A percentile compares a stretch with the other conserved stretches of the same genome.
These are phyloP conservation scores for Noctilio leporinus DNA, from an alignment of 2,113 vertebrate species.

Conservation along the genomic window DNA sequence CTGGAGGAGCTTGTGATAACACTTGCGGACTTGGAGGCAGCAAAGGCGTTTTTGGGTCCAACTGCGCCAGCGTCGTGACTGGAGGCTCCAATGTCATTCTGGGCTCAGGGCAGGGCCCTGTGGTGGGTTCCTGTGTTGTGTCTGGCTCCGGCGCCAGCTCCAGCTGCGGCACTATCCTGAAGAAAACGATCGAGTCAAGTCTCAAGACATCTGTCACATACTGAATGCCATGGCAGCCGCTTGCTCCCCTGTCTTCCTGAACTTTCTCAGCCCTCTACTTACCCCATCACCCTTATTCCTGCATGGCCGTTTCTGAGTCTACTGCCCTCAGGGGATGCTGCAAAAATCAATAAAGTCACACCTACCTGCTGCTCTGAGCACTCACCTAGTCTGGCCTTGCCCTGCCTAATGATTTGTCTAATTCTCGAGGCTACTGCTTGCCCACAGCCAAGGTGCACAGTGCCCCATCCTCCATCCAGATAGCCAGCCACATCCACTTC, in stretches of 20 bases:
- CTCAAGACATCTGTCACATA: conserved; percentile 58
- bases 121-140: conserved; percentile 7
- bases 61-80: conserved; percentile 46
- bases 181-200: conserved; percentile 60
- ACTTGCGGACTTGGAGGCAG: neutral
- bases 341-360: conserved; percentile 10
- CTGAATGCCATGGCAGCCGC: neutral
- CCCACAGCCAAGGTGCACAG: neutral
- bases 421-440: neutral
- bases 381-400: neutral
- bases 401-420: neutral
- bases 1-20: neutral
- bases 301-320: neutral
- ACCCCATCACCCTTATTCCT: neutral
- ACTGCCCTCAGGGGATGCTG: neutral
- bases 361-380: neutral
- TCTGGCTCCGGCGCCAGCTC: neutral
- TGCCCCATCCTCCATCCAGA: neutral
- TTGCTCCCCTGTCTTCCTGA: neutral
- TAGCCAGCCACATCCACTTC: neutral
- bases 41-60: neutral
- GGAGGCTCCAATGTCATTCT: neutral
- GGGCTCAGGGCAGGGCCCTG: neutral
- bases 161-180: conserved; percentile 50
- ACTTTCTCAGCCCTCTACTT: neutral